A percentile compares a stretch with the other conserved stretches of the same genome.
These are phyloP conservation scores for Drosophila aff. DNA, from an alignment of 1,140 invertebrate species.

Conservation along the genomic window DNA sequence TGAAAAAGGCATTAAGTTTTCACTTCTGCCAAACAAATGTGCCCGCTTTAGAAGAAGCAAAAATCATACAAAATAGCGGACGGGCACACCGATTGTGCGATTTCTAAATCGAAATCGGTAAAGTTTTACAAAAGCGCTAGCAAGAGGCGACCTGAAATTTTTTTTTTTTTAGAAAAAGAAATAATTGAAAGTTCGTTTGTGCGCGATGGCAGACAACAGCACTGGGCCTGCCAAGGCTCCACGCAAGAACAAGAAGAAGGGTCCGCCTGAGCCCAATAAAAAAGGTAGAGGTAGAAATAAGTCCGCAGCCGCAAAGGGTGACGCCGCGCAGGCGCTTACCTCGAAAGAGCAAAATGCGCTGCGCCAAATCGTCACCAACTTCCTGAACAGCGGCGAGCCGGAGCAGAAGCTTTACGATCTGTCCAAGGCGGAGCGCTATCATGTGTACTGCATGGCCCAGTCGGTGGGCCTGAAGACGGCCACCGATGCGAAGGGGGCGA, in stretches of 20 bases:
- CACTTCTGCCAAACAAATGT: no score
- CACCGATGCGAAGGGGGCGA: conserved; percentile 45
- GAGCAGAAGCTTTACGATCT: conserved; percentile 33
- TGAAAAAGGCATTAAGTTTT: no score
- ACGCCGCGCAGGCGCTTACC: not conserved
- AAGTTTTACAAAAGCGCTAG: no score
- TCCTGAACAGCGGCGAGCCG: conserved; percentile 26
- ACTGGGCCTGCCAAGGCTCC: not conserved
- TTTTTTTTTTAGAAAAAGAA: not conserved
- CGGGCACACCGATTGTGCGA: no score
- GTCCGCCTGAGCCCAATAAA: no score
- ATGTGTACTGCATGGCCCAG: conserved; percentile 57
- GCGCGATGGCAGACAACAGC: not conserved
- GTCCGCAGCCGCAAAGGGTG: no score
- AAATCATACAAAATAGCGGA: no score
- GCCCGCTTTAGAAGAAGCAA: no score
- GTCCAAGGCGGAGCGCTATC: conserved; percentile 45
- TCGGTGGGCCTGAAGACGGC: conserved; percentile 49
- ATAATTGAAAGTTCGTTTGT: not conserved
- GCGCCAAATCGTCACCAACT: conserved; percentile 47
- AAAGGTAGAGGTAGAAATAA: no score
- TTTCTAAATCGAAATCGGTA: no score
- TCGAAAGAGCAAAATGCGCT: conserved; percentile 20
- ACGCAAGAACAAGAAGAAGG: not conserved
- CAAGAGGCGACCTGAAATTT: no score